A percentile compares a stretch with the other conserved stretches of the same genome.
These are phyloP conservation scores for Nesometra sesokonis DNA, from an alignment of 35 echinoderm and acorn worm species.

Conservation along the genomic window DNA sequence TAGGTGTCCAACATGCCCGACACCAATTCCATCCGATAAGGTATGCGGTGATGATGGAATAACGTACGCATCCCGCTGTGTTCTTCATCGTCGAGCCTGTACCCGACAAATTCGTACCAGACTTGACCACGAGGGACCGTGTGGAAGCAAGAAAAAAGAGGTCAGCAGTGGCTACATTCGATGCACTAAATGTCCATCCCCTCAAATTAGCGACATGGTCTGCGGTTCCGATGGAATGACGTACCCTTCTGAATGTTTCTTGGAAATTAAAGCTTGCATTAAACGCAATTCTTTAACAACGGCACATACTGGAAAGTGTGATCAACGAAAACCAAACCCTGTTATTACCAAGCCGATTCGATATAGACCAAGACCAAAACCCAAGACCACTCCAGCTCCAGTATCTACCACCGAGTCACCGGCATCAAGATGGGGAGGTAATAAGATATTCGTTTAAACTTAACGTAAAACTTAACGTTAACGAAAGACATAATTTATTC, in stretches of 20 bases:
- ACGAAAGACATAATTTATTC: too few species aligned
- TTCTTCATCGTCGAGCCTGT: not conserved
- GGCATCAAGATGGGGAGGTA: not conserved
- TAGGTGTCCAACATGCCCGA: not conserved
- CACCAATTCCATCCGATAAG: not conserved
- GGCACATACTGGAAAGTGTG: not conserved
- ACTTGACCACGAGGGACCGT: not conserved
- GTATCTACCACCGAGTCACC: not conserved
- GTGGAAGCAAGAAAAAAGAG: not conserved
- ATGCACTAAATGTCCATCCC: not conserved
- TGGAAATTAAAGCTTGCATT: not conserved
- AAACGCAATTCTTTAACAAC: not conserved
- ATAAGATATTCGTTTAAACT: too few species aligned
- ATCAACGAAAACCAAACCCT: not conserved
- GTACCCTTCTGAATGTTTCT: not conserved
- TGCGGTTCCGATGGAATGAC: not conserved
- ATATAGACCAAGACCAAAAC: not conserved
- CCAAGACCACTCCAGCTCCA: not conserved
- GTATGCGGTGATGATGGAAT: not conserved
- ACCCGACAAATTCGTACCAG: not conserved
- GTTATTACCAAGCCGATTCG: not conserved
- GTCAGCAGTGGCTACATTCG: not conserved
- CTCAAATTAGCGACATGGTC: not conserved
- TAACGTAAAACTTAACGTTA: too few species aligned
- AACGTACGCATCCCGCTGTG: not conserved